A percentile compares a stretch with the other conserved stretches of the same genome.
These are phyloP conservation scores for Cossypha dichroa DNA, from an alignment of 2,797 vertebrate genomes.

Conservation along the genomic window DNA sequence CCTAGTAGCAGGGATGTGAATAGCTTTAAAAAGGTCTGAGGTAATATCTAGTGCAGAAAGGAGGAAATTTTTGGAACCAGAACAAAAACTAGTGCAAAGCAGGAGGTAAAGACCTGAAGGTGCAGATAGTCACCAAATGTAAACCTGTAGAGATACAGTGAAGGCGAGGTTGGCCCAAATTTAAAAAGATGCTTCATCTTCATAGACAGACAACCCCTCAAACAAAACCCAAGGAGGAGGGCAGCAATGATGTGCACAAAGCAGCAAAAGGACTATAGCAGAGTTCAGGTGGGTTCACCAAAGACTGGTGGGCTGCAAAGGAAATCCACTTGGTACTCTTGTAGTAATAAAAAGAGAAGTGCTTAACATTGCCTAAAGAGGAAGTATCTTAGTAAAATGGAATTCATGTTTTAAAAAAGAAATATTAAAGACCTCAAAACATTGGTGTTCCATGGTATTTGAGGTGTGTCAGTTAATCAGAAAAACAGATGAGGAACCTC, in stretches of 20 bases:
- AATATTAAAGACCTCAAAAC: background rate
- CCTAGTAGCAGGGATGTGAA: background rate
- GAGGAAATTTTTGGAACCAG: background rate
- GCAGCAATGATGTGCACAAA: background rate
- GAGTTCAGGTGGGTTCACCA: background rate
- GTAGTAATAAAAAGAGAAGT: background rate
- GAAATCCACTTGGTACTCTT: background rate
- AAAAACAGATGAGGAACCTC: background rate
- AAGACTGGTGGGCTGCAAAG: background rate
- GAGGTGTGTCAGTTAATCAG: background rate
- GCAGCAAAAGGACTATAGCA: background rate
- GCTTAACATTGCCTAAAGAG: background rate
- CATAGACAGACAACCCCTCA: background rate
- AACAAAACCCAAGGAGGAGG: background rate
- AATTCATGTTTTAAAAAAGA: background rate
- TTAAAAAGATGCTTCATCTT: background rate
- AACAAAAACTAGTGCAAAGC: background rate
- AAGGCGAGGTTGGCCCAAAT: background rate
- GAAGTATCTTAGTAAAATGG: background rate
- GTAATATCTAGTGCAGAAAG: background rate
- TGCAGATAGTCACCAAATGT: background rate
- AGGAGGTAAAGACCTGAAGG: background rate
- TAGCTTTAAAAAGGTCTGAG: background rate
- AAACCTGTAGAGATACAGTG: background rate
- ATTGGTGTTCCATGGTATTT: rapidly evolving